Base-by-base conservation (phyloP, 2,888 invertebrate genomes). In the Tupiocoris notatus region DNA sequence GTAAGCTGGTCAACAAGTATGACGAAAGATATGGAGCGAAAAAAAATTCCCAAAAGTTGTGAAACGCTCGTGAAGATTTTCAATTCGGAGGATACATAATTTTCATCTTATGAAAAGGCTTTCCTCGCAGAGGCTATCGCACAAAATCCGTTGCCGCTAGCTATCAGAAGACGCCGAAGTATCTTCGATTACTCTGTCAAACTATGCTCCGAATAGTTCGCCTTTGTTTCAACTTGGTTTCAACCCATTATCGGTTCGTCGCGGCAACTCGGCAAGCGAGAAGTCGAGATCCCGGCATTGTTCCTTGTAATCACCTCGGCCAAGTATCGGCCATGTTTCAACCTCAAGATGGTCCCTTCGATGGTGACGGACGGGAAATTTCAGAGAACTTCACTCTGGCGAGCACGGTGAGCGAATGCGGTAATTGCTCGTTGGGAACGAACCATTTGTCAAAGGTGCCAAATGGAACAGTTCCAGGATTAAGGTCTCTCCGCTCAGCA, bases 381-480 rank as follows among this genome's bases (percentile, higher is more conserved):
- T 12, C 39, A 12, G 39, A 39, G 39, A 39, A 39, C 39, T 39
- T 39, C 39, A 39, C 39, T 39, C 12, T 12, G 39, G 39, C 39
- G 39, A 39, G 39, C 39, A 39, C 39, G 39, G 39, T 39, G 39
- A 39, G 39, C 39, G 57, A 57, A 21, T 17, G 59, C 58, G 61
- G 22, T 61, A 67, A 67, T 67, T 57, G 67, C 56, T 56, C 56
- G 67, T 67, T 22, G 25, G 70, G 58, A 61, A 59, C 70, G 70
- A 59, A 70, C 70, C 70, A 70, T 70, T 70, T 70, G 70, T 70
- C 70, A 70, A 70, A 70, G 70, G 70, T 70, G 70, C 59, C 70
- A 70, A 70, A 70, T 61, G 70, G 70, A 70, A 25, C 57, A 57
- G 61, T 25, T 58, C 39, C 25, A 21, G 61, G 70, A 70, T 70